A percentile compares a stretch with the other conserved stretches of the same genome.
Conservation (phyloP, 2,797 vertebrate species). For the Phoebastria nigripes region DNA sequence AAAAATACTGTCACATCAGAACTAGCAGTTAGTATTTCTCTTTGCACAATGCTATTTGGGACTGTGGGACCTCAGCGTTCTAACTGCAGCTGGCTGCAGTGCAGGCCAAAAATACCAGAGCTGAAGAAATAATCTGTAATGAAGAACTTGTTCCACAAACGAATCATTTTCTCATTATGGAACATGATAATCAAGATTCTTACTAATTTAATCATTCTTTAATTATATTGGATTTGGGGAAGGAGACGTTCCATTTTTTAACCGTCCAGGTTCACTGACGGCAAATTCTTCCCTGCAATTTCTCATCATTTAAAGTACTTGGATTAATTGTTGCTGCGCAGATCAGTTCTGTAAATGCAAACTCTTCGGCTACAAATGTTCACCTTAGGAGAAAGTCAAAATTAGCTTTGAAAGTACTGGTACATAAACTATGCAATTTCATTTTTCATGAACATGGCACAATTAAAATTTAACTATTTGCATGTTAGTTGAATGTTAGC, state of each 20-base stretch:
- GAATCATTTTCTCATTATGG: background rate
- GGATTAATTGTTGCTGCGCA: background rate
- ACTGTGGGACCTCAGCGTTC: background rate
- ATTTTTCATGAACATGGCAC: background rate
- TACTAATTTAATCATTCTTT: background rate
- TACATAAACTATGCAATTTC: background rate
- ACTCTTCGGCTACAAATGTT: background rate
- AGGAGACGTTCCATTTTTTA: background rate
- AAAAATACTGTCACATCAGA: background rate
- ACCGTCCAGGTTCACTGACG: background rate
- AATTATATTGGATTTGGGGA: background rate
- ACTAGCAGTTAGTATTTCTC: background rate
- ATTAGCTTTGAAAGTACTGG: background rate
- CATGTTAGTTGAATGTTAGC: background rate
- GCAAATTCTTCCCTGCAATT: background rate
- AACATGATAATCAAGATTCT: background rate
- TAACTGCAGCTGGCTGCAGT: background rate
- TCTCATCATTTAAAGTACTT: background rate
- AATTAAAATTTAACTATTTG: conserved; percentile 15
- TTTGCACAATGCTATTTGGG: background rate
- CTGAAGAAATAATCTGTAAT: background rate
- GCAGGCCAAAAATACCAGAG: background rate
- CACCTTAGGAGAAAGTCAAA: background rate
- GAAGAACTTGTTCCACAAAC: background rate
- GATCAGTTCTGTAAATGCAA: background rate